Evolutionary conservation across 2,888 invertebrate genomes (phyloP), one percentile per base, ranked within the genome.

Genomic region (Coecobrya sp.): DNA sequence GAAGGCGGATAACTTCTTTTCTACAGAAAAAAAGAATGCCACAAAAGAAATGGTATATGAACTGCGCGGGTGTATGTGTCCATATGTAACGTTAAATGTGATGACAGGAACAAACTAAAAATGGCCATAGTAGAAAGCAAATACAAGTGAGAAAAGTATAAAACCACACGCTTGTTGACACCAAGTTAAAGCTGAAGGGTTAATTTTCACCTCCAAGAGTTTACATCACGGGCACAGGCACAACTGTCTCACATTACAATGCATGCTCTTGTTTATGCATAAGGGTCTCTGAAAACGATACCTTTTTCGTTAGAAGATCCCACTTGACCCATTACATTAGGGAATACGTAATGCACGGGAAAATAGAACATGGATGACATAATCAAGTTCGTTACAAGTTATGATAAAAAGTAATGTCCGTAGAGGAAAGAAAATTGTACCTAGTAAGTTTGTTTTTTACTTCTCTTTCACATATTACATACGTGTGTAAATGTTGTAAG

Each of bases 351-450:
- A 85, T 68, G 30, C 49, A 25, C 11, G 27, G 27, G 49, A 62
- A 49, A 68, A 85, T 85, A 65, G 62, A 68, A 68, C 85, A 85
- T 85, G 45, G 68, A 27, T 85, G 85, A 85, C 85, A 68, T 85
- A 85, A 68, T 68, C 84, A 84, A 84, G 65, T 65, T 84, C 65
- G 84, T 84, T 65, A 36, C 36, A 65, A 84, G 42, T 68, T 68
- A 68, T 68, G 30, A 65, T 36, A 16, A 27, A 59, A 82, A 42
- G 45, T 45, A 65, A 27, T 84, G 45, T 82, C 36, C n/a, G 68
- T 3, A 19, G 30, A 2, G 36, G 27, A 30, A 36, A 36, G 22
- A 25, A 22, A 27, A 27, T 49, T 49, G 49, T 49, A 49, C 10
- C 10, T 11, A 49, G n/a, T n/a, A n/a, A n/a, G n/a, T 11, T 49